A percentile compares a stretch with the other conserved stretches of the same genome.
Conservation (phyloP, 2,888 invertebrate species). For the Drosophila meridionalis region DNA sequence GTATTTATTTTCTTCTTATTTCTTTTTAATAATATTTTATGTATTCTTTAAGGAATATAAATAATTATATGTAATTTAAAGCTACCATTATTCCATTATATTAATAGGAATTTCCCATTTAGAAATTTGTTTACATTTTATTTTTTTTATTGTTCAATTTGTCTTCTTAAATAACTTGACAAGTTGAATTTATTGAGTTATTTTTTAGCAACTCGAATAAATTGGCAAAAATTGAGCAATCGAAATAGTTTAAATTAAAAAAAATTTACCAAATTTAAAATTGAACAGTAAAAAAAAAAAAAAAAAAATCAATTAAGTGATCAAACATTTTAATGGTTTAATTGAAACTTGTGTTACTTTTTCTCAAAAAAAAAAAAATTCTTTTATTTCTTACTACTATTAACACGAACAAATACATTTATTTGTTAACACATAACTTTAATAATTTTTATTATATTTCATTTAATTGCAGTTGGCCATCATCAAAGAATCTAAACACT, state of each 20-base stretch:
- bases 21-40: too few species aligned
- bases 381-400: background rate
- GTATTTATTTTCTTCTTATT: too few species aligned
- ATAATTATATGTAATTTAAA: too few species aligned
- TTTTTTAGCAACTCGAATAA: background rate
- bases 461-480: constrained; percentile 29
- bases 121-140: background rate
- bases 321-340: background rate
- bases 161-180: background rate
- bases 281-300: background rate
- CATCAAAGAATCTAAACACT: background rate
- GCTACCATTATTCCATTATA: too few species aligned
- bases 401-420: background rate
- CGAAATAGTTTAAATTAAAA: constrained; percentile 1
- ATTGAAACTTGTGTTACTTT: background rate
- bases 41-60: too few species aligned
- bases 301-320: background rate
- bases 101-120: background rate
- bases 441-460: background rate
- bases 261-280: background rate
- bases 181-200: constrained; percentile 1
- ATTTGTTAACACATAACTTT: background rate
- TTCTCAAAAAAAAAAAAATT: background rate
- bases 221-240: constrained; percentile 9
- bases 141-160: background rate